These are phyloP conservation scores for Mesaphorura yosii DNA, from an alignment of 1,140 invertebrate genomes.

Conservation along the genomic window DNA sequence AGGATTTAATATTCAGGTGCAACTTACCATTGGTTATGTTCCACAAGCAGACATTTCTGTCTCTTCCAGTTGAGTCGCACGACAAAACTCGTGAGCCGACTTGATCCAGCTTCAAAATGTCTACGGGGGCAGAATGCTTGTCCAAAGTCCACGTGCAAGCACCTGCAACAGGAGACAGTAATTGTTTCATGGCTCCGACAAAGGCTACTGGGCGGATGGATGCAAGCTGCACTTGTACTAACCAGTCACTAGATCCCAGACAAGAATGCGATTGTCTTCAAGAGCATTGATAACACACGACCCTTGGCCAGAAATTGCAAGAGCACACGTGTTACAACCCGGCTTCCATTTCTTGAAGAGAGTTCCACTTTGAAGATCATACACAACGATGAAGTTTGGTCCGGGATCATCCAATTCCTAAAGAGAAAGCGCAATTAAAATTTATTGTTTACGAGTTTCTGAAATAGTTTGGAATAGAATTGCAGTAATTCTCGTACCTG, in stretches of 20 bases:
- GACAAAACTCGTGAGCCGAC: conserved; percentile 56
- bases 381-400: conserved; percentile 79
- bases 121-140: conserved; percentile 63
- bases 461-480: background rate
- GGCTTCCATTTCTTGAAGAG: conserved; percentile 84
- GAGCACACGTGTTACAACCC: conserved; percentile 46
- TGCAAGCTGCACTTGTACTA: conserved; percentile 19
- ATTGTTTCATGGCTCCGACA: background rate
- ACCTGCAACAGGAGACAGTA: conserved; percentile 37
- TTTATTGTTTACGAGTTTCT: background rate
- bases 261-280: conserved; percentile 65
- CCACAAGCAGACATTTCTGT: conserved; percentile 64
- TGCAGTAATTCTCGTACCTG: conserved; percentile 36
- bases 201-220: background rate
- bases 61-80: conserved; percentile 53
- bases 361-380: conserved; percentile 82
- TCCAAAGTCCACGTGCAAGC: conserved; percentile 57
- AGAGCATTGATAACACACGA: conserved; percentile 70
- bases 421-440: conserved; percentile 37
- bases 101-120: conserved; percentile 56
- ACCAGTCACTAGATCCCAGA: conserved; percentile 79
- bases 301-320: conserved; percentile 66
- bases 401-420: conserved; percentile 67
- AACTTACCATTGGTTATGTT: conserved; percentile 56
- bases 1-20: conserved; percentile 1